phyloP scores from a whole-genome alignment of 2,888 invertebrate genomes.

The Malacosoma neustria region DNA sequence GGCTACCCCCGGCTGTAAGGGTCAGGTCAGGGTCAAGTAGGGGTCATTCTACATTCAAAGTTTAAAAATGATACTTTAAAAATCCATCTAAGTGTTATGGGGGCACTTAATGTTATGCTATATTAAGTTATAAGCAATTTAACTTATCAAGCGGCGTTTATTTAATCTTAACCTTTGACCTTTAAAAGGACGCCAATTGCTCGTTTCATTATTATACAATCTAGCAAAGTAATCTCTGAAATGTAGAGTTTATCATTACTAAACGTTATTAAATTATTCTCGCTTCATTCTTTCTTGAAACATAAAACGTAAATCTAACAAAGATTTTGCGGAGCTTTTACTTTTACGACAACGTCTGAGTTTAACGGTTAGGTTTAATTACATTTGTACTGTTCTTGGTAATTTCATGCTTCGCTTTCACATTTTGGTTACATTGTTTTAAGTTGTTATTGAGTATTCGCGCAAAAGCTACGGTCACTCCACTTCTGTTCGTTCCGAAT shows the following conservation, averaged over 20 bases:
- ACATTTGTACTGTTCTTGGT: slow-evolving; percentile 48
- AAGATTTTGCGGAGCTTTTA: slow-evolving; percentile 45
- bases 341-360: slow-evolving; percentile 49
- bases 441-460: slow-evolving; percentile 49
- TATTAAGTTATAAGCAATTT: neutral
- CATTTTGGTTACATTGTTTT: slow-evolving; percentile 59
- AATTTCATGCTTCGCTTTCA: slow-evolving; percentile 44
- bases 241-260: slow-evolving; percentile 27
- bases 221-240: slow-evolving; percentile 17
- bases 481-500: slow-evolving; percentile 28
- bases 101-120: neutral
- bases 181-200: neutral
- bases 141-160: neutral
- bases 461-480: slow-evolving; percentile 48
- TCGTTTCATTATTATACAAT: slow-evolving; percentile 10
- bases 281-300: slow-evolving; percentile 28
- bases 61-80: too few species aligned
- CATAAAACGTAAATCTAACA: slow-evolving; percentile 46
- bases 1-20: too few species aligned
- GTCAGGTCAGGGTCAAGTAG: too few species aligned
- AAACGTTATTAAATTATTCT: slow-evolving; percentile 33
- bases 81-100: neutral
- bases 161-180: neutral
- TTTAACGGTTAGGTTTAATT: slow-evolving; percentile 55
- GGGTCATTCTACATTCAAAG: too few species aligned